Percentiles rank a stretch among this genome's conserved stretches.
Evolutionary conservation across 1,140 invertebrate genomes (phyloP).

Genomic region (Drosophila lacteicornis): DNA sequence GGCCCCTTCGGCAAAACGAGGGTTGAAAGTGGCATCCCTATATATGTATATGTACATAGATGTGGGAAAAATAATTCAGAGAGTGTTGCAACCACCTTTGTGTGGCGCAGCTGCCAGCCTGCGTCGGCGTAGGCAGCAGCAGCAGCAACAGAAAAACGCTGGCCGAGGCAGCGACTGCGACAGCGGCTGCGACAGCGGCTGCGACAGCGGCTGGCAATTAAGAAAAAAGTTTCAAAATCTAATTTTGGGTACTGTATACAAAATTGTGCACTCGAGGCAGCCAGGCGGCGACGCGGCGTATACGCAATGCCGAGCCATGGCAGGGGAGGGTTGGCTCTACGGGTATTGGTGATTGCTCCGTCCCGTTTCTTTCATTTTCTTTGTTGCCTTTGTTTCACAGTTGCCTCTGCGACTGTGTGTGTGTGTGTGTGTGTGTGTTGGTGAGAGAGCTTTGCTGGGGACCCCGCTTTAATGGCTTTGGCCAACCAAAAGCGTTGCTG

Average conservation of each 20-base stretch:
- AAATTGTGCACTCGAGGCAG: slow-evolving; percentile 81
- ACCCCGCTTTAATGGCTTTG: slow-evolving; percentile 59
- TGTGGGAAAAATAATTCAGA: slow-evolving; percentile 46
- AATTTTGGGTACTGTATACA: slow-evolving; percentile 84
- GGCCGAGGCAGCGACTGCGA: slow-evolving; percentile 6
- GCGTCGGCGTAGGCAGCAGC: slow-evolving; percentile 24
- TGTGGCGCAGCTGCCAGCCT: slow-evolving; percentile 45
- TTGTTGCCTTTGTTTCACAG: slow-evolving; percentile 83
- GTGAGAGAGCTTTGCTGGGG: slow-evolving; percentile 56
- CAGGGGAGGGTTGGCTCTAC: slow-evolving; percentile 19
- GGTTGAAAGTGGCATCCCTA: slow-evolving; percentile 58
- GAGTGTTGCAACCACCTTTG: slow-evolving; percentile 81
- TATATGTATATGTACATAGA: slow-evolving; percentile 1
- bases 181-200: slow-evolving; percentile 11
- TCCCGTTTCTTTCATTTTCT: slow-evolving; percentile 80
- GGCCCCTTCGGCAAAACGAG: slow-evolving; percentile 53
- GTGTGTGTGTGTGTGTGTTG: slow-evolving; percentile 18
- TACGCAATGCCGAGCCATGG: slow-evolving; percentile 35
- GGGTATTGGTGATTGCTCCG: slow-evolving; percentile 71
- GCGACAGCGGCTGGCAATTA: slow-evolving; percentile 69
- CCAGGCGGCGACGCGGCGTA: slow-evolving; percentile 51
- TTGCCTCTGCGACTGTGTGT: slow-evolving; percentile 42
- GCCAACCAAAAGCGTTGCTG: slow-evolving; percentile 83
- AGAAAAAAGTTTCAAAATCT: slow-evolving; percentile 84
- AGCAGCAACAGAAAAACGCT: neutral